Conservation (phyloP, 1,140 invertebrate genomes). For the Saxidomus purpurata region DNA sequence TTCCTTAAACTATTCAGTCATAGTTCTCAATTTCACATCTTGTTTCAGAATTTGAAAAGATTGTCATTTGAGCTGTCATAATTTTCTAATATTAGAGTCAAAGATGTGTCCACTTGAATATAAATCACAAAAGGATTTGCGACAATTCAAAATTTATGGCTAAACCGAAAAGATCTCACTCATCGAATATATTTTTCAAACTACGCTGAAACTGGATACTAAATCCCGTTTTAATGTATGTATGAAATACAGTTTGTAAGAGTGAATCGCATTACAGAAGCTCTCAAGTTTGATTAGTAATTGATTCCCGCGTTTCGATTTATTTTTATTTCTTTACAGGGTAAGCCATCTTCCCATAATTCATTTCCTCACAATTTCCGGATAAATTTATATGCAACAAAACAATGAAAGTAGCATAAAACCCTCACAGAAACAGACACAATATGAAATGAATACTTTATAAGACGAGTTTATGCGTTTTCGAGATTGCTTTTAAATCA, state of each 20-base stretch:
- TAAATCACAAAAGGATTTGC: background rate
- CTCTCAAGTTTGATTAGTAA: slow-evolving; percentile 16
- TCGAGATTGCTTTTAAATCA: background rate
- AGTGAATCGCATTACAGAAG: background rate
- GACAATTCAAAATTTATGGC: background rate
- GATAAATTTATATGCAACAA: background rate
- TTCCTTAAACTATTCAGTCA: background rate
- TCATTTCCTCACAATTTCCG: slow-evolving; percentile 18
- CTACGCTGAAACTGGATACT: background rate
- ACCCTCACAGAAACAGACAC: background rate
- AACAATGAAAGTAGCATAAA: slow-evolving; percentile 26
- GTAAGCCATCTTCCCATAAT: background rate
- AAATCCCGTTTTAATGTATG: background rate
- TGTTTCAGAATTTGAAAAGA: background rate
- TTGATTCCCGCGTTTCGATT: background rate
- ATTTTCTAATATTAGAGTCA: slow-evolving; percentile 26
- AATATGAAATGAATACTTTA: background rate
- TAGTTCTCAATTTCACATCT: background rate
- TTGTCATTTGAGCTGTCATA: background rate
- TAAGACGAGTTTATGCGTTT: background rate
- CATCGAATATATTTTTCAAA: background rate
- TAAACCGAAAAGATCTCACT: background rate
- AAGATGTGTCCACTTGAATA: slow-evolving; percentile 8
- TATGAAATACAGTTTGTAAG: background rate
- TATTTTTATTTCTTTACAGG: background rate